Percentiles rank a stretch among this genome's conserved stretches.
Conservation (phyloP, 1,140 invertebrate genomes). For the Geopemphigus sp. region DNA sequence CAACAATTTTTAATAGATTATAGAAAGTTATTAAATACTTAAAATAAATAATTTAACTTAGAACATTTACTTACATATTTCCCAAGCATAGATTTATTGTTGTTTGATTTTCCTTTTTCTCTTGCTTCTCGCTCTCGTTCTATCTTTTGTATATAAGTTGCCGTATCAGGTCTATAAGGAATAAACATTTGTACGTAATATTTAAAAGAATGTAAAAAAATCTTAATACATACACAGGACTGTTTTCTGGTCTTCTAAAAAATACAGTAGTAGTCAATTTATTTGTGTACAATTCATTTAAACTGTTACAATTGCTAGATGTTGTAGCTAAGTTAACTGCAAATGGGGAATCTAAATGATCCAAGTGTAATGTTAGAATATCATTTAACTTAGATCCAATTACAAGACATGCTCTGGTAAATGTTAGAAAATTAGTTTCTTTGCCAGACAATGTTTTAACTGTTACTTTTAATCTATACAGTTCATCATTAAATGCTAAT, state of each 20-base stretch:
- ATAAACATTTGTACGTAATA: background rate
- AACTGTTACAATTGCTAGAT: conserved; percentile 51
- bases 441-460: conserved; percentile 66
- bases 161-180: conserved; percentile 71
- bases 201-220: background rate
- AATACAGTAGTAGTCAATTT: conserved; percentile 72
- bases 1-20: too few species aligned
- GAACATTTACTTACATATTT: conserved; percentile 72
- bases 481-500: conserved; percentile 66
- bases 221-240: conserved; percentile 59
- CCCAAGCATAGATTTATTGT: conserved; percentile 89
- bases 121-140: conserved; percentile 86
- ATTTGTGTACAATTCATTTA: conserved; percentile 56
- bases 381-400: conserved; percentile 32
- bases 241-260: conserved; percentile 69
- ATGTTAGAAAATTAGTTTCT: conserved; percentile 70
- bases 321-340: conserved; percentile 38
- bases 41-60: too few species aligned
- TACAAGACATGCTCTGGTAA: conserved; percentile 65
- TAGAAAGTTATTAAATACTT: too few species aligned
- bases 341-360: conserved; percentile 41
- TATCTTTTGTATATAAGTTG: conserved; percentile 86
- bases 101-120: conserved; percentile 83
- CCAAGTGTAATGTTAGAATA: conserved; percentile 34
- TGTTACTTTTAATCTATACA: conserved; percentile 73